phyloP scores from a whole-genome alignment of 2,113 vertebrate genomes.

The Scophthalmus maximus region DNA sequence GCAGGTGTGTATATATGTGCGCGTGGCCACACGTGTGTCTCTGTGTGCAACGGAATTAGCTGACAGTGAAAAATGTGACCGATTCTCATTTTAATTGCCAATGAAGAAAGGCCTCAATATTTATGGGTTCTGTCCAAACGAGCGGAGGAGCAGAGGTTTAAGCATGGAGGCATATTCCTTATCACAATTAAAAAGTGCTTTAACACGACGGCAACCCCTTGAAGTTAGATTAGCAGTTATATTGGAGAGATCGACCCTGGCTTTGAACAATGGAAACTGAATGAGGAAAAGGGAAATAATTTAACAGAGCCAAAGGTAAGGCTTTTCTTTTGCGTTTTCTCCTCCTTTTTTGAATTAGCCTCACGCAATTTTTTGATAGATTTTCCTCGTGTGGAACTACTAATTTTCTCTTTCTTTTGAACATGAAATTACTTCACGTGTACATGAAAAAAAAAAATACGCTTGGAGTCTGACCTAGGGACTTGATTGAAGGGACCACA shows the following conservation, averaged over 20 bases:
- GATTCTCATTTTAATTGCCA: slow-evolving; percentile 80
- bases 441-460: slow-evolving; percentile 35
- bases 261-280: slow-evolving; percentile 70
- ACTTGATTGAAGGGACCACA: slow-evolving; percentile 50
- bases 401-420: slow-evolving; percentile 53
- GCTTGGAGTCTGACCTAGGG: slow-evolving; percentile 42
- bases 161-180: slow-evolving; percentile 76
- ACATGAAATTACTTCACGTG: slow-evolving; percentile 58
- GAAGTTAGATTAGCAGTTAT: slow-evolving; percentile 78
- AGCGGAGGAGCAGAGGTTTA: slow-evolving; percentile 68
- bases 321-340: slow-evolving; percentile 48
- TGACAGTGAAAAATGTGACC: slow-evolving; percentile 81
- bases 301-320: slow-evolving; percentile 73
- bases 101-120: slow-evolving; percentile 68
- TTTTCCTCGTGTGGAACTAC: slow-evolving; percentile 38
- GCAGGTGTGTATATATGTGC: slow-evolving; percentile 16
- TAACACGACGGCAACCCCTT: slow-evolving; percentile 77
- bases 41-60: slow-evolving; percentile 70
- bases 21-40: slow-evolving; percentile 57
- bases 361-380: slow-evolving; percentile 54
- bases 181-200: slow-evolving; percentile 78
- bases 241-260: slow-evolving; percentile 65
- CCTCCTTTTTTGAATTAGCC: slow-evolving; percentile 58
- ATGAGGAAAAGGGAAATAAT: slow-evolving; percentile 62
- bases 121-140: slow-evolving; percentile 68